A percentile compares a stretch with the other conserved stretches of the same genome.
phyloP scores from a whole-genome alignment of 1,140 invertebrate species.

The Penaeus indicus region DNA sequence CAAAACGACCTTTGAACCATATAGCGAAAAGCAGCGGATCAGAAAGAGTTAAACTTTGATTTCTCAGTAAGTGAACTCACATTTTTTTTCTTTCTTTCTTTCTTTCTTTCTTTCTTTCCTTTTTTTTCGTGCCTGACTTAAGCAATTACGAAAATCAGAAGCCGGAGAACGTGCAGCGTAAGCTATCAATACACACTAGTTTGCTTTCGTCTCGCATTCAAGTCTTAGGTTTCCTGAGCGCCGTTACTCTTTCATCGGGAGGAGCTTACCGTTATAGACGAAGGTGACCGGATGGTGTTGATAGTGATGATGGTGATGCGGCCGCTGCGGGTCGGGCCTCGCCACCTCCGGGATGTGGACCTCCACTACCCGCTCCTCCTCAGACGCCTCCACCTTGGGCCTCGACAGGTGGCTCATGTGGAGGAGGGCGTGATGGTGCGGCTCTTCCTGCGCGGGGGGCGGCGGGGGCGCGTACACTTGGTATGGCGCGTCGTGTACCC shows the following conservation, averaged over 20 bases:
- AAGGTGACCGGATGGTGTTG: conserved; percentile 43
- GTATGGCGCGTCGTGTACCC: conserved; percentile 19
- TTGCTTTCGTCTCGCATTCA: too few species aligned
- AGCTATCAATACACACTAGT: too few species aligned
- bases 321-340: conserved; percentile 41
- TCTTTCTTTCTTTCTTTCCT: too few species aligned
- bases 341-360: conserved; percentile 47
- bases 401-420: conserved; percentile 26
- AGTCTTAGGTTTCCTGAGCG: too few species aligned
- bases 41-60: too few species aligned
- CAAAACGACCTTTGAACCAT: too few species aligned
- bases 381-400: conserved; percentile 29
- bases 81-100: too few species aligned
- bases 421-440: conserved; percentile 12
- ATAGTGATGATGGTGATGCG: conserved; percentile 31
- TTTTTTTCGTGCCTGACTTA: too few species aligned
- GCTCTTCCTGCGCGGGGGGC: background rate
- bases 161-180: too few species aligned
- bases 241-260: background rate
- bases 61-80: too few species aligned
- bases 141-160: too few species aligned
- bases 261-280: conserved; percentile 41
- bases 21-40: too few species aligned
- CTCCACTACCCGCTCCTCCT: conserved; percentile 42
- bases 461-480: conserved; percentile 22